Evolutionary conservation across 2,888 invertebrate genomes (phyloP).

Genomic region (Acrobasis repandana): DNA sequence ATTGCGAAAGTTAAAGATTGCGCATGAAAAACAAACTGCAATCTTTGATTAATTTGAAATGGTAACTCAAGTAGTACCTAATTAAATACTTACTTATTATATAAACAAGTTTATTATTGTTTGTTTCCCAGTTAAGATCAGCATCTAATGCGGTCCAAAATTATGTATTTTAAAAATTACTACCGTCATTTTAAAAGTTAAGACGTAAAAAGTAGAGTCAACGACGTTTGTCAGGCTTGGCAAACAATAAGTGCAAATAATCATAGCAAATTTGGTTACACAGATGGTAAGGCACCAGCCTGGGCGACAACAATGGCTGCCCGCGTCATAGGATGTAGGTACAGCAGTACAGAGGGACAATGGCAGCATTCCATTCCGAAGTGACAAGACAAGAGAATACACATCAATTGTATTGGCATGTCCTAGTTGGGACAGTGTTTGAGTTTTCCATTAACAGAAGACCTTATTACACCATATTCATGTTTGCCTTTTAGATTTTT

Average conservation of each 20-base stretch:
- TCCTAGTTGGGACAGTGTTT: slow-evolving; percentile 5
- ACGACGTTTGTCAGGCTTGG: slow-evolving; percentile 17
- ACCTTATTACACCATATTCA: too few species aligned
- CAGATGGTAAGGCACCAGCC: slow-evolving; percentile 48
- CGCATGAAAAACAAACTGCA: too few species aligned
- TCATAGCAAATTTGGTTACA: slow-evolving; percentile 46
- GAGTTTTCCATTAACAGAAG: slow-evolving; percentile 16
- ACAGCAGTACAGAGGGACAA: slow-evolving; percentile 41
- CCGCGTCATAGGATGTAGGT: slow-evolving; percentile 48
- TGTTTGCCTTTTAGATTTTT: too few species aligned
- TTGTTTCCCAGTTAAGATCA: too few species aligned
- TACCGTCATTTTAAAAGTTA: background rate
- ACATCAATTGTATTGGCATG: slow-evolving; percentile 3
- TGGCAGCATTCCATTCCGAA: slow-evolving; percentile 35
- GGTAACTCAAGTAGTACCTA: too few species aligned
- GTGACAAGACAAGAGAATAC: slow-evolving; percentile 20
- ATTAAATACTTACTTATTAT: too few species aligned
- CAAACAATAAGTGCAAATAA: slow-evolving; percentile 42
- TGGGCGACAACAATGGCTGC: slow-evolving; percentile 47
- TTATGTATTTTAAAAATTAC: too few species aligned
- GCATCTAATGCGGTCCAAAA: background rate
- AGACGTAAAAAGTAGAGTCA: background rate
- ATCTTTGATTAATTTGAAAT: too few species aligned
- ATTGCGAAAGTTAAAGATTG: too few species aligned
- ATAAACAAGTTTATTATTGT: too few species aligned